Evolutionary conservation across 64 coral and sea anemone species (phyloP).

Genomic region (Porites lutea): DNA sequence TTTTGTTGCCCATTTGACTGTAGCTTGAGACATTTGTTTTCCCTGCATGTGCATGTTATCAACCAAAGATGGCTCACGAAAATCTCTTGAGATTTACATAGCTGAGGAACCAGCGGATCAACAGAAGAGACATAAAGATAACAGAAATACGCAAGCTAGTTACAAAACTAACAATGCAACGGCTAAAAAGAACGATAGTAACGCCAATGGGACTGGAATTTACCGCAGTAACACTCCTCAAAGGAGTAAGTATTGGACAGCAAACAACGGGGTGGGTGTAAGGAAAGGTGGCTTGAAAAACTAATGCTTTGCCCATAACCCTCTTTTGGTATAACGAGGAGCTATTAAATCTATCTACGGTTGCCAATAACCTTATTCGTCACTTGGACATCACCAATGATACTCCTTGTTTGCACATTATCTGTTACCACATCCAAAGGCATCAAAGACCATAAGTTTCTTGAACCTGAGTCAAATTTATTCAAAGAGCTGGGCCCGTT

Average conservation of each 20-base stretch:
- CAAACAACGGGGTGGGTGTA: not conserved
- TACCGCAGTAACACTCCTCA: not conserved
- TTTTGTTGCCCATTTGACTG: too few relatives aligned
- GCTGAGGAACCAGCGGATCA: slow-evolving; percentile 18
- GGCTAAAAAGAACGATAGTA: not conserved
- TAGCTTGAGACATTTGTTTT: not conserved
- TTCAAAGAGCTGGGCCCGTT: too few relatives aligned
- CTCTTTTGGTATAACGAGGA: too few relatives aligned
- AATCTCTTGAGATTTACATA: slow-evolving; percentile 38
- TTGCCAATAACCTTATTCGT: too few relatives aligned
- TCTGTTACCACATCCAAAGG: too few relatives aligned
- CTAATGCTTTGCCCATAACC: too few relatives aligned
- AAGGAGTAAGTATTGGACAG: not conserved
- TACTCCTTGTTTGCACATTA: too few relatives aligned
- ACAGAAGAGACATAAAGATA: not conserved
- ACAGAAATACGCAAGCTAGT: not conserved
- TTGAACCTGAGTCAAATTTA: too few relatives aligned
- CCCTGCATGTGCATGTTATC: slow-evolving; percentile 37
- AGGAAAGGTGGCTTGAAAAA: too few relatives aligned
- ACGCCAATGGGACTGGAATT: not conserved
- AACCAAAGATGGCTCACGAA: slow-evolving; percentile 2
- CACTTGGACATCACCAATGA: too few relatives aligned
- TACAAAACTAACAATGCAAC: not conserved
- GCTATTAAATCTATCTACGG: too few relatives aligned
- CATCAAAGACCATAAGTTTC: too few relatives aligned